Percentiles rank a stretch among this genome's conserved stretches.
Evolutionary conservation across 1,140 invertebrate species (phyloP).

Genomic region (Aleiodes sp.): DNA sequence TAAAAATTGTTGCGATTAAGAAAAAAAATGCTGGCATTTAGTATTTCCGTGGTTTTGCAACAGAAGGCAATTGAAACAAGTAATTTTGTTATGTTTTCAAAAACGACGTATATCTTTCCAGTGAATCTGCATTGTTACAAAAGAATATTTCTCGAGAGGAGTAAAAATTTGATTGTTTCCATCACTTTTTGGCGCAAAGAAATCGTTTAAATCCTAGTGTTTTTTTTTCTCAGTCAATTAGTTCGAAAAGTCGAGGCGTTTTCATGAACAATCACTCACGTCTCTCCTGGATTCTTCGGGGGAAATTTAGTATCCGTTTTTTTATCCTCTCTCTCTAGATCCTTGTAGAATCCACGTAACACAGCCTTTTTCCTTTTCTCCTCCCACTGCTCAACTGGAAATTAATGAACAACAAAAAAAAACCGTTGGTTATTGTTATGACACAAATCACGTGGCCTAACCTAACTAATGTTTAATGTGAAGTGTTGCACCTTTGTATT

Average conservation of each 20-base stretch:
- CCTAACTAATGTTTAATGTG: slow-evolving; percentile 36
- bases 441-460: slow-evolving; percentile 1
- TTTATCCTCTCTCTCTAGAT: slow-evolving; percentile 63
- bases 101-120: too few relatives aligned
- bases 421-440: not conserved
- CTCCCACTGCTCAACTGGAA: slow-evolving; percentile 71
- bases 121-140: too few relatives aligned
- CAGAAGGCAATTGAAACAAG: too few relatives aligned
- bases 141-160: too few relatives aligned
- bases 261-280: slow-evolving; percentile 27
- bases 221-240: not conserved
- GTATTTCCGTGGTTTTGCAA: too few relatives aligned
- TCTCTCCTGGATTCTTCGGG: not conserved
- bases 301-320: slow-evolving; percentile 29
- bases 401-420: slow-evolving; percentile 18
- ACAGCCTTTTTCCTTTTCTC: slow-evolving; percentile 69
- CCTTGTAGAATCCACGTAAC: slow-evolving; percentile 67
- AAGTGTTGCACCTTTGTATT: slow-evolving; percentile 67
- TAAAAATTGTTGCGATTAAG: slow-evolving; percentile 15
- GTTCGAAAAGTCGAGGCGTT: not conserved
- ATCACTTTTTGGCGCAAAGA: too few relatives aligned
- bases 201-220: not conserved
- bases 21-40: too few relatives aligned
- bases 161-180: too few relatives aligned
- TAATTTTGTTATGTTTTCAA: too few relatives aligned